Percentiles rank a stretch among this genome's conserved stretches.
Evolutionary conservation across 1,140 invertebrate species (phyloP).

Genomic region (Parasteatoda tepidariorum): DNA sequence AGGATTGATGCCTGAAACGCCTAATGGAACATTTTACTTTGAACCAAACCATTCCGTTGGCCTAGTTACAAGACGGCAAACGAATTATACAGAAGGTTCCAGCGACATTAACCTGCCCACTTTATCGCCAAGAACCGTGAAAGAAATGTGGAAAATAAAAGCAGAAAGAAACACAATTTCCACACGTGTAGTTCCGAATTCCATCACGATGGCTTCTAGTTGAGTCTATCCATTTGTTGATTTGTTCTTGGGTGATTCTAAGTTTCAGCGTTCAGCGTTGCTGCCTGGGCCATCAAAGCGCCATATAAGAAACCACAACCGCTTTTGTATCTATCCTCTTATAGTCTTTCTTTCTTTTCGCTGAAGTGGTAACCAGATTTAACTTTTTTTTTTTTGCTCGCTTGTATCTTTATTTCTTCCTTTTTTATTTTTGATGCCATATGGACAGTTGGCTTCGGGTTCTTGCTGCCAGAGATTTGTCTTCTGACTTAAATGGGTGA

Average conservation of each 20-base stretch:
- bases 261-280: background rate
- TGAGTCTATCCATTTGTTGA: background rate
- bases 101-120: conserved; percentile 2
- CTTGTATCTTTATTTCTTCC: too few species aligned
- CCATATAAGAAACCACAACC: background rate
- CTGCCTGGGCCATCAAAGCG: background rate
- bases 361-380: conserved; percentile 7
- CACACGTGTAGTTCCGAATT: background rate
- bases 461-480: conserved; percentile 3
- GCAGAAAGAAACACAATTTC: background rate
- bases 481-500: conserved; percentile 12
- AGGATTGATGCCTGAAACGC: background rate
- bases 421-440: background rate
- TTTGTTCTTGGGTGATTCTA: background rate
- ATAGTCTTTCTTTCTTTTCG: background rate
- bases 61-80: background rate
- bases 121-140: background rate
- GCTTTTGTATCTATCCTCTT: background rate
- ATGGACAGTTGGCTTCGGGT: conserved; percentile 3
- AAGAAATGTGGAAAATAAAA: background rate
- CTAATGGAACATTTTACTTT: conserved; percentile 25
- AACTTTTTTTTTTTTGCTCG: background rate
- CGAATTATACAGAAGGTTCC: conserved; percentile 12
- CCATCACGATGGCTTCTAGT: background rate
- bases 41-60: background rate